Base-by-base conservation (phyloP, 2,797 vertebrate genomes). In the Acipenser oxyrinchus region DNA sequence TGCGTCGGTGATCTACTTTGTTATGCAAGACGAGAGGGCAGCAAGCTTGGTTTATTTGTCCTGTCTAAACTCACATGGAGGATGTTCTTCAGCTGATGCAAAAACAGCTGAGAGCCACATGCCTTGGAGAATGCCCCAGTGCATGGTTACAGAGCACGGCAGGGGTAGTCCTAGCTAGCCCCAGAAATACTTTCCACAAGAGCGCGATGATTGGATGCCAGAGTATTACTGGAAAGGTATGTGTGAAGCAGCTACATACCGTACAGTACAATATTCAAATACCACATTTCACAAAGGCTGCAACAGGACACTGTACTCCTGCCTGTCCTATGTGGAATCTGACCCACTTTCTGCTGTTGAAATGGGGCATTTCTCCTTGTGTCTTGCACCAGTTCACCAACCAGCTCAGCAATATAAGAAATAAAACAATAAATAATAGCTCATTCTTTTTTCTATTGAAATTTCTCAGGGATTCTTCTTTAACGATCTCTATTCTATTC, bases 161-260 rank as follows among this genome's bases (percentile, higher is more conserved):
- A 49, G 60, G 11, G 60, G 37, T 10, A 52, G 10, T n/a, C 37
- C 18, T 18, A 18, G 18, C 64, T 48, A 55, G 69, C 10, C 48
- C 12, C 60, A 51, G 65, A 66, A 66, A 70, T 70, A 70, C 60
- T 70, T 70, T 70, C 69, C 69, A 67, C 4, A 49, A 23, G 48
- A 50, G 52, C 13, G 64, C 51, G 9, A 63, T 53, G 61, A n/a
- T 55, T 23, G 12, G 61, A 48, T 49, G 63, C 15, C 51, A 51
- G 69, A 49, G 60, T 49, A 51, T 15, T n/a, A 7, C n/a, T 6
- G 55, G 18, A 52, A 50, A 67, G 62, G 49, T 59, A 55, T 18
- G 62, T 48, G 49, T 13, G 9, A 50, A 57, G 51, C 15, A 48
- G 37, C 12, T 60, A 49, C 48, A 57, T 51, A 37, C 51, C 12